phyloP scores from a whole-genome alignment of 2,888 invertebrate genomes.

The Esperia sulphurella region DNA sequence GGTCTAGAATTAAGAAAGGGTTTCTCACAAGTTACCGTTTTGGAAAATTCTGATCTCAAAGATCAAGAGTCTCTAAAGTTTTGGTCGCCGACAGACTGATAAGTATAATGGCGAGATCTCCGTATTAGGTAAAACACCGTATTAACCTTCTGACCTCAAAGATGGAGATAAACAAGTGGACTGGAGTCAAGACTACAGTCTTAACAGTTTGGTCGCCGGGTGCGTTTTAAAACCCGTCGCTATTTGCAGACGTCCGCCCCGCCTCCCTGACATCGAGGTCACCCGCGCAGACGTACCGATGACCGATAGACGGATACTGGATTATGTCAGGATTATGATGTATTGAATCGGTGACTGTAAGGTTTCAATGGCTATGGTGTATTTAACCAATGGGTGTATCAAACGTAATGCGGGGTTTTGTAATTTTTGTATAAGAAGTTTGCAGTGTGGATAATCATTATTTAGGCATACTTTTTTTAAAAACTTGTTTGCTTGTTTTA shows the following conservation, averaged over 20 bases:
- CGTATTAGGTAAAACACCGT: background rate
- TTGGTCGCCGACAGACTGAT: background rate
- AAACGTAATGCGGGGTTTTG: background rate
- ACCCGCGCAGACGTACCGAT: conserved; percentile 48
- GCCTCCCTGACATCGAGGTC: conserved; percentile 52
- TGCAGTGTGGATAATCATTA: too few relatives aligned
- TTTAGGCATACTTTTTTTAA: too few relatives aligned
- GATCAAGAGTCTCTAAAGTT: too few relatives aligned
- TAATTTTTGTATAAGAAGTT: too few relatives aligned
- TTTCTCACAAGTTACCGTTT: too few relatives aligned
- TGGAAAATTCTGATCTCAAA: too few relatives aligned
- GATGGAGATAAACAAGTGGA: background rate
- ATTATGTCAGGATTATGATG: conserved; percentile 28
- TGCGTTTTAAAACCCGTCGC: conserved; percentile 32
- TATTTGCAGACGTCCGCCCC: conserved; percentile 34
- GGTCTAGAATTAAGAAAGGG: too few relatives aligned
- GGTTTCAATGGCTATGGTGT: too few relatives aligned
- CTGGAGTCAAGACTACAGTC: conserved; percentile 1
- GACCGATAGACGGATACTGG: conserved; percentile 32
- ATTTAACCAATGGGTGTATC: background rate
- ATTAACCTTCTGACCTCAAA: too few relatives aligned
- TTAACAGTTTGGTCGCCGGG: conserved; percentile 27
- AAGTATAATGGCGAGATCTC: background rate
- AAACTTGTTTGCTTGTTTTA: too few relatives aligned
- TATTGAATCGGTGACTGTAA: background rate